Conservation (phyloP, 2,113 vertebrate genomes). For the Catharus minimus region DNA sequence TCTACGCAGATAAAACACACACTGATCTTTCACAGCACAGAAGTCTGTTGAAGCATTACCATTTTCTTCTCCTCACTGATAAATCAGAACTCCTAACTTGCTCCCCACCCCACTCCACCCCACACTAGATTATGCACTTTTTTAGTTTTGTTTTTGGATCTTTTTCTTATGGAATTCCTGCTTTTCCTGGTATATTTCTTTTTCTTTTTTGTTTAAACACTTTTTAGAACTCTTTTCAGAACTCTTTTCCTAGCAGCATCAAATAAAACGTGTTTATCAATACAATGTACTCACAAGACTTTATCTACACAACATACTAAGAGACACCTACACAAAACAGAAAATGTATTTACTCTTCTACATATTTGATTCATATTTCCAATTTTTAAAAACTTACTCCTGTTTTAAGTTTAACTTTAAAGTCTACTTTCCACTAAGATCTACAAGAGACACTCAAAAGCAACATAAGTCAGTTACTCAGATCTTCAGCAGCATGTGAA, state of each 20-base stretch:
- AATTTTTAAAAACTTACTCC: not conserved
- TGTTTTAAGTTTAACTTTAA: not conserved
- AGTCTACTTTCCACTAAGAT: not conserved
- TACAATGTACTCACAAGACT: accelerated
- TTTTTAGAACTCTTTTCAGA: not conserved
- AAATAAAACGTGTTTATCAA: not conserved
- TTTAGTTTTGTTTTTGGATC: not conserved
- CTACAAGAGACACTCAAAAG: accelerated
- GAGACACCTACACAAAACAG: accelerated
- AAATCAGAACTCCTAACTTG: not conserved
- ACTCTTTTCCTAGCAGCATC: not conserved
- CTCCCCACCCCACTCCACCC: accelerated
- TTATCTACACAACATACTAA: not conserved
- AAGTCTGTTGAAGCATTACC: not conserved
- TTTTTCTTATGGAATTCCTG: not conserved
- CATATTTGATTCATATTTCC: not conserved
- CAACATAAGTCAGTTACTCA: accelerated
- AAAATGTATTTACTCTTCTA: not conserved
- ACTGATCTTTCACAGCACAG: not conserved
- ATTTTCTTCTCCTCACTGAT: not conserved
- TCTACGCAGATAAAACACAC: accelerated
- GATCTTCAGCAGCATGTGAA: not conserved
- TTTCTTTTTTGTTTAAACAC: not conserved
- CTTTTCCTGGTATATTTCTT: accelerated
- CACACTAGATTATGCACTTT: not conserved